Conservation (phyloP, 1,140 invertebrate genomes). For the Nasonia giraulti region DNA sequence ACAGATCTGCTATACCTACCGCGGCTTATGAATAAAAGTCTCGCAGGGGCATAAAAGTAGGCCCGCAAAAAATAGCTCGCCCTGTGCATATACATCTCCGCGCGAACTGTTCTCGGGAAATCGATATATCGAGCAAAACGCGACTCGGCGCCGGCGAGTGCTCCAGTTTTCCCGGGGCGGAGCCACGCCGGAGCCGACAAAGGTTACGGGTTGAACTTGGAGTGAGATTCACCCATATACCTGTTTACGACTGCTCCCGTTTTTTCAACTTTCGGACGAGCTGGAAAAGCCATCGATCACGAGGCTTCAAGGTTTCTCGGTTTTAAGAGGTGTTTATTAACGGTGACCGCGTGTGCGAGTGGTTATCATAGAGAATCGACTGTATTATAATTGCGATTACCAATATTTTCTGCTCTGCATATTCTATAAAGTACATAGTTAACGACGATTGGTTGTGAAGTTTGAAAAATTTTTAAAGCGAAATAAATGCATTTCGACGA, state of each 20-base stretch:
- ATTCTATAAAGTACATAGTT: too few species aligned
- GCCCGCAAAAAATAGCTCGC: slow-evolving; percentile 11
- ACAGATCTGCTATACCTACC: not conserved
- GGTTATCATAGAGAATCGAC: too few species aligned
- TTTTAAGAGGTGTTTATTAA: too few species aligned
- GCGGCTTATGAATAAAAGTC: not conserved
- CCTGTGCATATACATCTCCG: not conserved
- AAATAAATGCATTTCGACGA: too few species aligned
- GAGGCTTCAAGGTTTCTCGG: too few species aligned
- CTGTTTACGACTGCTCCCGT: not conserved
- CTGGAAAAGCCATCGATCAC: too few species aligned
- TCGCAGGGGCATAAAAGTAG: slow-evolving; percentile 7
- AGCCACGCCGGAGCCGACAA: not conserved
- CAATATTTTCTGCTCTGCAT: too few species aligned
- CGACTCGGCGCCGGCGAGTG: not conserved
- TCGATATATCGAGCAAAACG: slow-evolving; percentile 68
- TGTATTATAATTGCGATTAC: too few species aligned
- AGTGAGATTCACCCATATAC: not conserved
- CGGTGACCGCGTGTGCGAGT: too few species aligned
- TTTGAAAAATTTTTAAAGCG: too few species aligned
- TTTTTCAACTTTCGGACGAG: not conserved
- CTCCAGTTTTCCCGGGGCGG: slow-evolving; percentile 12
- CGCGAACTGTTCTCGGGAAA: slow-evolving; percentile 52
- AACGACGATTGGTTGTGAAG: too few species aligned
- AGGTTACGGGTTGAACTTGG: slow-evolving; percentile 31